phyloP scores from a whole-genome alignment of 2,888 invertebrate species.

The Teinopalpus imperialis region DNA sequence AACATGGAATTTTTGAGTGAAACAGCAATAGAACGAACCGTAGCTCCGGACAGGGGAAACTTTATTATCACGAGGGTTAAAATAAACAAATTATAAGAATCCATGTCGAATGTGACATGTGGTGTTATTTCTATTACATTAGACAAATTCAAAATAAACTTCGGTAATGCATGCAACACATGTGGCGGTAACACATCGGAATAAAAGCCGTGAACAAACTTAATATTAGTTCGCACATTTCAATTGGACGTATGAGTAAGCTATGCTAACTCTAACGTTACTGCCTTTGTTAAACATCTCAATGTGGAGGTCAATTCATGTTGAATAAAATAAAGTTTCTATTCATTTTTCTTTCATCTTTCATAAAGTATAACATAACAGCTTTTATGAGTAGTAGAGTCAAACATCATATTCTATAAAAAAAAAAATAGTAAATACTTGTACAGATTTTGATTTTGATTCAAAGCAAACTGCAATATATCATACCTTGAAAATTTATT shows the following conservation, averaged over 20 bases:
- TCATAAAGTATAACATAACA: no score
- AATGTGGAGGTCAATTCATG: no score
- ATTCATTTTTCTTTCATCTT: no score
- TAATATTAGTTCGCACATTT: constrained; percentile 22
- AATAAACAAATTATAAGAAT: constrained; percentile 58
- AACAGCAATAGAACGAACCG: constrained; percentile 27
- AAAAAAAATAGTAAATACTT: no score
- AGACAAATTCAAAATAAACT: constrained; percentile 52
- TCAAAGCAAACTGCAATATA: no score
- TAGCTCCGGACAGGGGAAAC: constrained; percentile 24
- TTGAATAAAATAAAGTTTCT: no score
- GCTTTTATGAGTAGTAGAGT: no score
- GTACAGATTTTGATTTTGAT: no score
- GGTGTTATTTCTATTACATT: constrained; percentile 55
- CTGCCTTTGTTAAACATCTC: constrained; percentile 3
- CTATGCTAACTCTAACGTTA: not conserved
- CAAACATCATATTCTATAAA: no score
- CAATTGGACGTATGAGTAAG: constrained; percentile 18
- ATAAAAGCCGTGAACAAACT: constrained; percentile 17
- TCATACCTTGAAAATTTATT: no score
- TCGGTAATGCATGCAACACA: constrained; percentile 46
- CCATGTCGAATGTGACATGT: constrained; percentile 45
- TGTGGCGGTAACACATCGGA: constrained; percentile 35
- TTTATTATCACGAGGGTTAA: constrained; percentile 53
- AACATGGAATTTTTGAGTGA: constrained; percentile 48